Base-by-base conservation (phyloP, 2,888 invertebrate genomes). In the Zonitis immaculata region DNA sequence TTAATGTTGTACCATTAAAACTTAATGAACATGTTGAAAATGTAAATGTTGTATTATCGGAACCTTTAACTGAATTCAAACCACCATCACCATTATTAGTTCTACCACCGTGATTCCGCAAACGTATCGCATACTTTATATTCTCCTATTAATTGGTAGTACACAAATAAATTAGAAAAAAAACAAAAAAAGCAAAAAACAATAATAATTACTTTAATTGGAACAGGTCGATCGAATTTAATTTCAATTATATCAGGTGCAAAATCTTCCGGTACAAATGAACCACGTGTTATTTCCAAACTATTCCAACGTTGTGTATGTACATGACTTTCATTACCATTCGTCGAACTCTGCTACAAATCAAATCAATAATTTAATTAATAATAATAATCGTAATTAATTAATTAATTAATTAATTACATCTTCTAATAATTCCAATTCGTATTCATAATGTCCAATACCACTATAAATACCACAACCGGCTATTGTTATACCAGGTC, bases 41-140 rank as follows among this genome's bases (percentile, higher is more conserved):
- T 44, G 88, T 85, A 75, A 97, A 96, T 1, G 86, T 87, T 6
- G 92, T 91, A 43, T 95, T 95, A 75, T 97, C 96, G 0, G 93
- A 91, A 6, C 96, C 95, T 67, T 91, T 90, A 8, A 97, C 89
- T 3, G 89, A 85, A 26, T 87, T 85, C 57, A 94, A 76, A 0
- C 97, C 97, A 22, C 91, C 90, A 76, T 98, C 97, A 1, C 98
- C 98, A 70, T 95, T 96, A 58, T 90, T 89, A 1, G 97, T 97
- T 56, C 94, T 84, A 3, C 92, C 91, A 6, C 96, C 96, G 67
- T 91, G 89, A 71, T 94, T 94, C 66, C 92, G 84, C 42, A 96
- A 76, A 9, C 95, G 82, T 22, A 96, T 77, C 0, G 95, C 95
- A 74, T 97, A 97, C 61, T 93, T 90, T 0, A 86, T 80, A 61